Evolutionary conservation across 2,888 invertebrate species (phyloP).

Genomic region (Cotesia congregata): DNA sequence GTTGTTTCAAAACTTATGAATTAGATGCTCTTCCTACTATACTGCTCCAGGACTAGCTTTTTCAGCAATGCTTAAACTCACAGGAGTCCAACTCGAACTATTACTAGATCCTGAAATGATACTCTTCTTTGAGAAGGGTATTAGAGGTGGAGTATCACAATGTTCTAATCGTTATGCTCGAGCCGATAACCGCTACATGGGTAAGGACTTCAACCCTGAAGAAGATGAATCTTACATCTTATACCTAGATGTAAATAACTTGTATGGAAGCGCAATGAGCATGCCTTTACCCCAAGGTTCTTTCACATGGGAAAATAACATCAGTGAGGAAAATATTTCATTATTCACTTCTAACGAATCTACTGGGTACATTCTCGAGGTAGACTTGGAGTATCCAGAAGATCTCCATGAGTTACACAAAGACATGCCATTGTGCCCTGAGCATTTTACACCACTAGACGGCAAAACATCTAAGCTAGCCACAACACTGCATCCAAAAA

Average conservation of each 20-base stretch:
- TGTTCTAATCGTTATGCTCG: conserved; percentile 37
- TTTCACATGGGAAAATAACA: conserved; percentile 55
- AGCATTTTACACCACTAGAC: conserved; percentile 10
- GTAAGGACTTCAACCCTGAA: conserved; percentile 15
- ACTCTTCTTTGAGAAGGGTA: background rate
- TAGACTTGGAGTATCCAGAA: conserved; percentile 52
- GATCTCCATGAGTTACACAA: conserved; percentile 56
- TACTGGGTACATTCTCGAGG: conserved; percentile 23
- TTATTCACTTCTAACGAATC: background rate
- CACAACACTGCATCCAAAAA: background rate
- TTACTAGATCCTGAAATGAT: conserved; percentile 61
- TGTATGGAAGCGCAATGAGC: background rate
- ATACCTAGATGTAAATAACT: conserved; percentile 7
- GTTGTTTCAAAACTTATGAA: conserved; percentile 51
- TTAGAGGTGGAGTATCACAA: conserved; percentile 35
- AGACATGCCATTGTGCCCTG: conserved; percentile 55
- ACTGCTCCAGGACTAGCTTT: conserved; percentile 61
- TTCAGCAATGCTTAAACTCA: conserved; percentile 61
- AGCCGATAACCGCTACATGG: conserved; percentile 41
- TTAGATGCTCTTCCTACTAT: conserved; percentile 60
- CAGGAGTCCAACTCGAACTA: conserved; percentile 57
- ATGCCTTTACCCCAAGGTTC: conserved; percentile 26
- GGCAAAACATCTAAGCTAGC: background rate
- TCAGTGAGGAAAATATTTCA: conserved; percentile 11
- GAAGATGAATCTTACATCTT: conserved; percentile 52